Conservation (phyloP, 1,140 invertebrate genomes). For the Euura saliciscinereae region DNA sequence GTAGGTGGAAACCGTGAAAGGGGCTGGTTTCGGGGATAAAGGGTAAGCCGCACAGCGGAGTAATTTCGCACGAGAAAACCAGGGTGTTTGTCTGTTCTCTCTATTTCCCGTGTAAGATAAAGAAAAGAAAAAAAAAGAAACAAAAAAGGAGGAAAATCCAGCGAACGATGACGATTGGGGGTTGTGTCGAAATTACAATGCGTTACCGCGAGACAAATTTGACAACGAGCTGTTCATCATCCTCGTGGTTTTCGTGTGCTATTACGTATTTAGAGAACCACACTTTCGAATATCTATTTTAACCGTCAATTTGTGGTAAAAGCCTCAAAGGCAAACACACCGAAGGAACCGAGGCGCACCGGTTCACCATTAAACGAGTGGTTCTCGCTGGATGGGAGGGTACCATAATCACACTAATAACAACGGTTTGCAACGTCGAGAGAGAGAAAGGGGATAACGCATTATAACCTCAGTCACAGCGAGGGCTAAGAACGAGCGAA, state of each 20-base stretch:
- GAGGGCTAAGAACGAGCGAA: background rate
- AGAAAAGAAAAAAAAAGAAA: background rate
- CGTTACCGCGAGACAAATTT: too few species aligned
- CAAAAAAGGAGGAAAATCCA: background rate
- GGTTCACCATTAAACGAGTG: background rate
- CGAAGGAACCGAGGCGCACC: conserved; percentile 3
- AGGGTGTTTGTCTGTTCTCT: conserved; percentile 26
- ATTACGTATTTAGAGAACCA: background rate
- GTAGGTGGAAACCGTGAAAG: conserved; percentile 2
- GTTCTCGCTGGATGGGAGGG: background rate
- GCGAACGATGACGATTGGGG: too few species aligned
- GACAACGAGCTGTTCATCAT: background rate
- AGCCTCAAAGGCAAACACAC: conserved; percentile 19
- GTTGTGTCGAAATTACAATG: too few species aligned
- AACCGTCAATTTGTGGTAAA: conserved; percentile 10
- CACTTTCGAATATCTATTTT: background rate
- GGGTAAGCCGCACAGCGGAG: conserved; percentile 59
- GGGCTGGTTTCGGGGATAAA: conserved; percentile 37
- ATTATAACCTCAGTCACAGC: background rate
- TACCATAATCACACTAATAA: conserved; percentile 37
- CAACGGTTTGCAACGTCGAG: conserved; percentile 14
- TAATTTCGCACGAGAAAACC: conserved; percentile 58
- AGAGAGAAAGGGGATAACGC: conserved; percentile 3
- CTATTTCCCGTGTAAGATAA: background rate
- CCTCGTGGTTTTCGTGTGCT: background rate